Evolutionary conservation across 2,888 invertebrate genomes (phyloP).

Genomic region (Erebia aethiops): DNA sequence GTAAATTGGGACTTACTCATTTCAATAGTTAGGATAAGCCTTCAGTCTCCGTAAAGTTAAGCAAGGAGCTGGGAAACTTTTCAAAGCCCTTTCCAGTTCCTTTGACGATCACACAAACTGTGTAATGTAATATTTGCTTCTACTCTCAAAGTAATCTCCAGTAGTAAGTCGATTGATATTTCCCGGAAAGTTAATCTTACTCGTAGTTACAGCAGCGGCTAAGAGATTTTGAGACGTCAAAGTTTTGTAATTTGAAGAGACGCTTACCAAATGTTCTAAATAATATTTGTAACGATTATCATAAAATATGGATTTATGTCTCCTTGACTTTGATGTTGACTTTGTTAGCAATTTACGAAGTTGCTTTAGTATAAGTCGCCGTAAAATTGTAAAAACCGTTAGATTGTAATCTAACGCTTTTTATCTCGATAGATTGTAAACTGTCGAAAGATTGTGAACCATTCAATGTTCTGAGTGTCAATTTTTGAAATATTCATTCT

Average conservation of each 20-base stretch:
- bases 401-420: too few species aligned
- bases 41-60: conserved; percentile 6
- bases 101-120: conserved; percentile 34
- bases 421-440: too few species aligned
- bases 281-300: too few species aligned
- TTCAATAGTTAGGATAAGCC: conserved; percentile 3
- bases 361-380: too few species aligned
- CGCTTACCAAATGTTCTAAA: too few species aligned
- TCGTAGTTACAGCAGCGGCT: conserved; percentile 23
- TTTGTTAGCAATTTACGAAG: too few species aligned
- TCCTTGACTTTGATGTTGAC: too few species aligned
- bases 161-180: conserved; percentile 23
- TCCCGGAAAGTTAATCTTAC: conserved; percentile 31
- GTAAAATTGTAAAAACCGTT: too few species aligned
- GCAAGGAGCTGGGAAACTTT: conserved; percentile 16
- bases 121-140: conserved; percentile 34
- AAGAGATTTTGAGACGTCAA: background rate
- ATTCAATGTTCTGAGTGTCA: too few species aligned
- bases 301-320: too few species aligned
- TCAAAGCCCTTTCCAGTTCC: conserved; percentile 26
- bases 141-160: conserved; percentile 17
- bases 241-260: conserved; percentile 1
- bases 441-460: too few species aligned
- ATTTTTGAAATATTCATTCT: too few species aligned
- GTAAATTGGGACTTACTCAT: conserved; percentile 15